Base-by-base conservation (phyloP, 2,888 invertebrate genomes). In the Rugalucina vietnamica region DNA sequence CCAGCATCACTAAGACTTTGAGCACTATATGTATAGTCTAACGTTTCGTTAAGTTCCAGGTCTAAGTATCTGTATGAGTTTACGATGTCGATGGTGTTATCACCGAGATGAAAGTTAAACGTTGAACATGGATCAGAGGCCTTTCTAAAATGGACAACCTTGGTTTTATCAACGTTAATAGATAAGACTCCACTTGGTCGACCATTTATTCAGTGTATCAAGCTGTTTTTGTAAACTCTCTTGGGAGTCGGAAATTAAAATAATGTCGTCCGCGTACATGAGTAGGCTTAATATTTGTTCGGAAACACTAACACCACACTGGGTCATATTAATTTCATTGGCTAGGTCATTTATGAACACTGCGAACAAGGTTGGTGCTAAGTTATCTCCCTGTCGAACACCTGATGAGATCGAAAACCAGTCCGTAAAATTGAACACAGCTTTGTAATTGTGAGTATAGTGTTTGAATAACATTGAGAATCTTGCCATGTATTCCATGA, bases 361-460 rank as follows among this genome's bases (percentile, higher is more conserved):
- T 1, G 73, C 73, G 32, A 79, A 79, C 18, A 79, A 39, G 24
- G 57, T 79, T 2, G 79, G 79, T 2, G 79, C 72, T 32, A 72
- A 21, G 29, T 72, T 79, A 32, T 57, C 79, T 24, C 79, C 73
- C 57, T 79, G 73, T 0, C 70, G 70, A 3, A 34, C 70, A 24
- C 79, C 79, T 27, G 70, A 70, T 24, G 39, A 70, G 37, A 27
- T 49, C 4, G 71, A 49, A 27, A 71, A 78, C 54, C 71, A 70
- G 54, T 50, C 77, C 32, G 50, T 49, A 29, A 50, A 71, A 49
- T 70, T 54, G n/a, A 18, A 79, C 72, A 50, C 79, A 79, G 37
- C 54, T 79, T 60, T 79, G n/a, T 37, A 71, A 36, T 21, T 72
- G 36, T n/a, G 72, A 37, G 24, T 79, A 79, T 43, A 79, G 36